These are phyloP conservation scores for Paracanthobrama guichenoti DNA, from an alignment of 2,113 vertebrate genomes.

Conservation along the genomic window DNA sequence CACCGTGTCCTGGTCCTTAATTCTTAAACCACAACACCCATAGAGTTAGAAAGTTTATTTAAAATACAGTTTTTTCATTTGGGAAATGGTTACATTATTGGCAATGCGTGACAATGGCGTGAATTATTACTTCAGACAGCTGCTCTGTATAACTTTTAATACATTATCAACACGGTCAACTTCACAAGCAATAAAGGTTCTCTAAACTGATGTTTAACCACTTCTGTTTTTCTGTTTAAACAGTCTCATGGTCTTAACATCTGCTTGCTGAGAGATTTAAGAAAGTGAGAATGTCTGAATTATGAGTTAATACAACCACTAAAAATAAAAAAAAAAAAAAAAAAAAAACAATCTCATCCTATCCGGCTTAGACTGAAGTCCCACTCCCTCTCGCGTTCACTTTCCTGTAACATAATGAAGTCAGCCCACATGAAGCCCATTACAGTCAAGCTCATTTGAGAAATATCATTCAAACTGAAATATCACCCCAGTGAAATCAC, in stretches of 20 bases:
- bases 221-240: background rate
- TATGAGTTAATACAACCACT: constrained; percentile 11
- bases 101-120: background rate
- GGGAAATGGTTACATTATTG: background rate
- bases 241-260: background rate
- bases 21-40: constrained; percentile 26
- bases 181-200: background rate
- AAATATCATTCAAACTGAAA: constrained; percentile 34
- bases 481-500: constrained; percentile 23
- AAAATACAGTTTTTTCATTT: background rate
- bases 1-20: constrained; percentile 29
- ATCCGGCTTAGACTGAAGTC: constrained; percentile 29
- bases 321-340: constrained; percentile 22
- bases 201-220: background rate
- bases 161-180: background rate
- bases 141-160: background rate
- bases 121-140: background rate
- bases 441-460: constrained; percentile 49
- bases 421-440: constrained; percentile 34
- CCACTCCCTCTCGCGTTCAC: background rate
- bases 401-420: constrained; percentile 38
- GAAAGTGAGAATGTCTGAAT: background rate
- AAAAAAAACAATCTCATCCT: constrained; percentile 39
- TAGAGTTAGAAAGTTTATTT: background rate
- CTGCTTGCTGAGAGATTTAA: background rate